Percentiles rank a stretch among this genome's conserved stretches.
Conservation (phyloP, 2,888 invertebrate species). For the Volucella zonaria region DNA sequence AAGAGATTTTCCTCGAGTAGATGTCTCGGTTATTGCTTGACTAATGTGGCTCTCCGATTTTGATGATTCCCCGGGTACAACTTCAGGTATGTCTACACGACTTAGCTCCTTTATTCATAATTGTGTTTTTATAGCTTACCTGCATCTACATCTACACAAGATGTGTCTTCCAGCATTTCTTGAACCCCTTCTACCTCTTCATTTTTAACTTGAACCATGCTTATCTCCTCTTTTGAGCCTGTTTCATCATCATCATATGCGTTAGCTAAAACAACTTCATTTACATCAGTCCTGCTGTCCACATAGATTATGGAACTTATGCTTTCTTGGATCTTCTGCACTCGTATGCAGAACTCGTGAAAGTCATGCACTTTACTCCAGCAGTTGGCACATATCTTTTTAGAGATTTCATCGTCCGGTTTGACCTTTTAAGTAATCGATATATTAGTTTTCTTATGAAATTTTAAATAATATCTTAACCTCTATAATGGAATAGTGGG, state of each 20-base stretch:
- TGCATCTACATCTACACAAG: not conserved
- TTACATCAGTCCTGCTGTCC: constrained; percentile 46
- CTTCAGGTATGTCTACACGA: not conserved
- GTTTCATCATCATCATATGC: constrained; percentile 17
- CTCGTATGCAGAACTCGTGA: constrained; percentile 50
- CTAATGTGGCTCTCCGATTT: not conserved
- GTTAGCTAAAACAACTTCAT: constrained; percentile 46
- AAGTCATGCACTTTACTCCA: constrained; percentile 56
- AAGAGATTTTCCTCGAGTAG: not conserved
- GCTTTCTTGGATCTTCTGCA: constrained; percentile 61
- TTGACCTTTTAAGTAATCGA: constrained; percentile 11
- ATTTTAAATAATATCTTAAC: not conserved
- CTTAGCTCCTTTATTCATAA: not conserved
- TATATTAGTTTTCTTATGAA: not conserved
- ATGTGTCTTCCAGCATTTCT: not conserved
- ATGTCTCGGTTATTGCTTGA: not conserved
- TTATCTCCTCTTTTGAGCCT: constrained; percentile 1
- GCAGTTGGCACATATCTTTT: constrained; percentile 56
- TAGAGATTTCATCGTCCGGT: constrained; percentile 59
- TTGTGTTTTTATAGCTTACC: constrained; percentile 12
- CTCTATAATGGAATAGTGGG: constrained; percentile 52
- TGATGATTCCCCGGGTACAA: not conserved
- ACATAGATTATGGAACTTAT: constrained; percentile 58
- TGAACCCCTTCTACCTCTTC: not conserved
- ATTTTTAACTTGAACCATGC: not conserved